Evolutionary conservation across 2,888 invertebrate genomes (phyloP).

Genomic region (Apodemia zela): DNA sequence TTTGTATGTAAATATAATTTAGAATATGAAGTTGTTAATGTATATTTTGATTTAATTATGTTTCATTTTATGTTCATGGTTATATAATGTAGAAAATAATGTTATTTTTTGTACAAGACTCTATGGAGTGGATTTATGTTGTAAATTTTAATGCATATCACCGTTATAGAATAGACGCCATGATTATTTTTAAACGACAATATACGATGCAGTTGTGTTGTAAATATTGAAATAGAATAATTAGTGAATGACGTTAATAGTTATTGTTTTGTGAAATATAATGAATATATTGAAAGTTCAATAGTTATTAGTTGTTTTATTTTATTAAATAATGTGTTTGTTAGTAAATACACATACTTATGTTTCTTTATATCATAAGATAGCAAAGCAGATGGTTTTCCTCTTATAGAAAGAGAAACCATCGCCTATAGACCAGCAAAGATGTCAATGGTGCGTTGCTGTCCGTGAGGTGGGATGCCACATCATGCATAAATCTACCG

Average conservation of each 20-base stretch:
- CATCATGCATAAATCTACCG: too few species aligned
- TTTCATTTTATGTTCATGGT: constrained; percentile 5
- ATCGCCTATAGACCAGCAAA: too few species aligned
- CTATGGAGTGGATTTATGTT: not conserved
- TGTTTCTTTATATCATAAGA: too few species aligned
- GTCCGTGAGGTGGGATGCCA: too few species aligned
- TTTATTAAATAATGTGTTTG: not conserved
- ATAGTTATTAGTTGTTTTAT: constrained; percentile 37
- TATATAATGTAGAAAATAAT: constrained; percentile 8
- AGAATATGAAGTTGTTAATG: constrained; percentile 14
- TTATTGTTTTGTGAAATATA: constrained; percentile 75
- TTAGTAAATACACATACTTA: too few species aligned
- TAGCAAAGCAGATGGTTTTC: too few species aligned
- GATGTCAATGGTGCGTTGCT: too few species aligned
- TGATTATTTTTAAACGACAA: constrained; percentile 2
- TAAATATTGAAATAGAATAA: constrained; percentile 62
- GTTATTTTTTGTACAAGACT: constrained; percentile 13
- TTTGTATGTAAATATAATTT: constrained; percentile 3
- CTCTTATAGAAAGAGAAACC: too few species aligned
- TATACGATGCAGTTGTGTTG: constrained; percentile 40
- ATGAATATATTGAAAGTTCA: constrained; percentile 77
- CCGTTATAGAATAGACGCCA: not conserved
- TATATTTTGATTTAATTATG: constrained; percentile 11
- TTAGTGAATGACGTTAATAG: constrained; percentile 59
- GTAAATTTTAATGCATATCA: constrained; percentile 11